Evolutionary conservation across 1,140 invertebrate genomes (phyloP).

Genomic region (Piezodorus guildinii): DNA sequence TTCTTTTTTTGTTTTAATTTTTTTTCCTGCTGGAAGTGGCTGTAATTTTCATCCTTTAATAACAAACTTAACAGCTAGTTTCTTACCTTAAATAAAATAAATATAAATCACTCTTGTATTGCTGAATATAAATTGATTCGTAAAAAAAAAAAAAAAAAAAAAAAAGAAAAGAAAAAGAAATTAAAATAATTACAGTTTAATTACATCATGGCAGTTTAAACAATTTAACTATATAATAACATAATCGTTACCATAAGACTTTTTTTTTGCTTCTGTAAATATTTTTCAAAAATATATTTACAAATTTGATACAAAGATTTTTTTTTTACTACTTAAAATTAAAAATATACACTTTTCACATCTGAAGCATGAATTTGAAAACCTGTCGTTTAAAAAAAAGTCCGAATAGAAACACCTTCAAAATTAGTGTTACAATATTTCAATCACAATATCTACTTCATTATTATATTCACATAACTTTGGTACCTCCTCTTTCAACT

Average conservation of each 20-base stretch:
- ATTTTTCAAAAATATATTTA: neutral
- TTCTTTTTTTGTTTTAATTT: too few relatives aligned
- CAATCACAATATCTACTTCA: neutral
- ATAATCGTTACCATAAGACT: neutral
- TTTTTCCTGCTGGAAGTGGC: too few relatives aligned
- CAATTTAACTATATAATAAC: constrained; percentile 5
- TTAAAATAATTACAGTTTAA: constrained; percentile 19
- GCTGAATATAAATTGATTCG: neutral
- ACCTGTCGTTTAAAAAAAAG: neutral
- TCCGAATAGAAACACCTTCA: neutral
- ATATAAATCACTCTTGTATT: constrained; percentile 1
- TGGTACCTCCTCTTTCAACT: constrained; percentile 5
- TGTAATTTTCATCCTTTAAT: too few relatives aligned
- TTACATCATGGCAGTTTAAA: constrained; percentile 14
- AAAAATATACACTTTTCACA: constrained; percentile 6
- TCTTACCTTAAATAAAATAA: constrained; percentile 14
- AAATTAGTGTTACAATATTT: neutral
- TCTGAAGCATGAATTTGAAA: constrained; percentile 4
- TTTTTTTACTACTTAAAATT: neutral
- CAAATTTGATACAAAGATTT: neutral
- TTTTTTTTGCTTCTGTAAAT: neutral
- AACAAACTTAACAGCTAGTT: neutral
- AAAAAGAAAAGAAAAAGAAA: neutral
- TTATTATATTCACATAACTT: neutral
- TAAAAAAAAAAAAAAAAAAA: constrained; percentile 1